These are phyloP conservation scores for Bugula neritina DNA, from an alignment of 2,888 invertebrate genomes.

Conservation along the genomic window DNA sequence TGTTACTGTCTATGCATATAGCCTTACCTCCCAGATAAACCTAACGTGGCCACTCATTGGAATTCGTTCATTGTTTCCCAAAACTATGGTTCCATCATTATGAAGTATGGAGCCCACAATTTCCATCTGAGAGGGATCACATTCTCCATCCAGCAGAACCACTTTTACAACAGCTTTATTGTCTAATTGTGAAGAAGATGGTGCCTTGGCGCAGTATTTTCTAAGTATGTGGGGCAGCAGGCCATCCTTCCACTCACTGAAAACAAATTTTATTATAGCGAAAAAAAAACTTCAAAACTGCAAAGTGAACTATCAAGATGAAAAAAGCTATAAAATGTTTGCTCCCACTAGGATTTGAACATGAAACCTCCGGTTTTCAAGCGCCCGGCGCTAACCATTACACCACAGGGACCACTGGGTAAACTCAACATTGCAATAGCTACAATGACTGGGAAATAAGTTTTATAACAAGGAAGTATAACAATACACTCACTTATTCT, in stretches of 20 bases:
- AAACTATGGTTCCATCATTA: constrained; percentile 43
- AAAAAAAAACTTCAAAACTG: too few relatives aligned
- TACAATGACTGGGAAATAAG: too few relatives aligned
- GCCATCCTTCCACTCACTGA: constrained; percentile 49
- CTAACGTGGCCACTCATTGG: constrained; percentile 41
- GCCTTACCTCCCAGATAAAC: constrained; percentile 52
- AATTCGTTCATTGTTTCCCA: constrained; percentile 49
- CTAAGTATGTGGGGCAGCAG: constrained; percentile 43
- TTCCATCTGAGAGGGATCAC: constrained; percentile 47
- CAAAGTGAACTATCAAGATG: too few relatives aligned
- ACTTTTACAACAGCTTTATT: constrained; percentile 43
- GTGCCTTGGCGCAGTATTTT: constrained; percentile 43
- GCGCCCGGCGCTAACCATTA: not conserved
- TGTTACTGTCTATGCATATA: too few relatives aligned
- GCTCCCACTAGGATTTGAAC: not conserved
- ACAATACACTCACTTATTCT: not conserved
- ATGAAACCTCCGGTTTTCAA: not conserved
- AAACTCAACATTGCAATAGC: too few relatives aligned
- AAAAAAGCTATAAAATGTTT: too few relatives aligned
- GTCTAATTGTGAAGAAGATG: constrained; percentile 33
- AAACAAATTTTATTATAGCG: too few relatives aligned
- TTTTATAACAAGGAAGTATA: too few relatives aligned
- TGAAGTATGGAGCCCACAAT: constrained; percentile 42
- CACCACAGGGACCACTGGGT: not conserved
- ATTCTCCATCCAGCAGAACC: constrained; percentile 49